Base-by-base conservation (phyloP, 2,797 vertebrate genomes). In the Lycodopsis pacificus region DNA sequence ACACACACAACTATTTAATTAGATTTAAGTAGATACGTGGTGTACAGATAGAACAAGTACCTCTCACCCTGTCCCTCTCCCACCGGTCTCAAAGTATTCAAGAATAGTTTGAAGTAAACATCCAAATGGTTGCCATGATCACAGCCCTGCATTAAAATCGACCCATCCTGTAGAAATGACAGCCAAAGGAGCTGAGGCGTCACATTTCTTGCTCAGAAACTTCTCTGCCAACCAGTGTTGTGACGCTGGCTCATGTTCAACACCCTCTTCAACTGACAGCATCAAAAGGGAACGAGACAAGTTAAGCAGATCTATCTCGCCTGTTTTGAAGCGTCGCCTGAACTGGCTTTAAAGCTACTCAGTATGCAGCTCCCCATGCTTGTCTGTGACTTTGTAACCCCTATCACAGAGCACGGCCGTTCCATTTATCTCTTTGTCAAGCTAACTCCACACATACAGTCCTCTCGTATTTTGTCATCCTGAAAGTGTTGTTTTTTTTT, bases 201-300 rank as follows among this genome's bases (percentile, higher is more conserved):
- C 88, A 92, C 53, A 79, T 92, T 90, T 89, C 77, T 74, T 58
- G 73, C 83, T 87, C 78, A 65, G 61, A 91, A 90, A 89, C 72
- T 73, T 88, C 89, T 82, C 77, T 81, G 75, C 79, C 85, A 88
- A 79, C 87, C 77, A 49, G 51, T 79, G 81, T 87, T 84, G 75
- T 90, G 82, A 88, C 67, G 77, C 76, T 74, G 86, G 84, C 84
- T 93, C 84, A 58, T 92, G 89, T 93, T 92, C 87, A 79, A 88
- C 89, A 82, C 83, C 83, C 82, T 84, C 91, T 90, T 87, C 68
- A 88, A 76, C 85, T 88, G 89, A 93, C 93, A 88, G 84, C 92
- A 90, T 94, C 91, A 95, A 93, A 94, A 86, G 82, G 68, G 67
- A 91, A 88, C 85, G 89, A 73, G 82, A 91, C 88, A 89, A 93